Evolutionary conservation across 37 sponge, comb jelly and placozoan species (phyloP), one percentile per base, ranked within the genome.

Genomic region (Halichondria panicea): DNA sequence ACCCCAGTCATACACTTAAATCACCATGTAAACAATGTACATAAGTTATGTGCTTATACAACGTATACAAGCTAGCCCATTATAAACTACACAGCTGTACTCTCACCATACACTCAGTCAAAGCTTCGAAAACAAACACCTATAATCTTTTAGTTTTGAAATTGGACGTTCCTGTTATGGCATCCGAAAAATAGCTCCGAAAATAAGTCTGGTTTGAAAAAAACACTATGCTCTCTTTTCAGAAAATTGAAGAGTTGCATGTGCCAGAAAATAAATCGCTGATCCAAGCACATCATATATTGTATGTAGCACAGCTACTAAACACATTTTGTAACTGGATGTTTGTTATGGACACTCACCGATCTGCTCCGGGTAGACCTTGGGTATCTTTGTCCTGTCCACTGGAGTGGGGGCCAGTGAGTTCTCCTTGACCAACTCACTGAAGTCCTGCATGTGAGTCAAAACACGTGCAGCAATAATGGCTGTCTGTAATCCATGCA

Each of bases 391-490:
- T 12, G 93, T 85, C 58, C 89, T 68, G 55, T 79, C 73, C 44
- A 84, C 79, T 25, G 77, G 81, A 27, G 63, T 55, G 44, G 92
- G 91, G 3, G 32, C 53, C 0, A 93, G 72, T 30, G 55, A 55
- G 39, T 83, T 81, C 38, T 63, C 72, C 35, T 43, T 31, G 60
- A 91, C 93, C 59, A 94, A 31, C 52, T 91, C 68, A 56, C 78
- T 88, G 70, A 94, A 91, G 46, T 94, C 94, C 94, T 94, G 32
- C 1, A 30, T 25, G 7, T 4, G 4, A 72, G n/a, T n/a, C n/a
- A n/a, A n/a, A n/a, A n/a, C n/a, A n/a, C n/a, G n/a, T n/a, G n/a
- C n/a, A n/a, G n/a, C n/a, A n/a, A n/a, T n/a, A n/a, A n/a, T n/a
- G n/a, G n/a, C n/a, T n/a, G n/a, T n/a, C n/a, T n/a, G n/a, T n/a